phyloP scores from a whole-genome alignment of 1,140 invertebrate species.

The Zaprionus vittiger region DNA sequence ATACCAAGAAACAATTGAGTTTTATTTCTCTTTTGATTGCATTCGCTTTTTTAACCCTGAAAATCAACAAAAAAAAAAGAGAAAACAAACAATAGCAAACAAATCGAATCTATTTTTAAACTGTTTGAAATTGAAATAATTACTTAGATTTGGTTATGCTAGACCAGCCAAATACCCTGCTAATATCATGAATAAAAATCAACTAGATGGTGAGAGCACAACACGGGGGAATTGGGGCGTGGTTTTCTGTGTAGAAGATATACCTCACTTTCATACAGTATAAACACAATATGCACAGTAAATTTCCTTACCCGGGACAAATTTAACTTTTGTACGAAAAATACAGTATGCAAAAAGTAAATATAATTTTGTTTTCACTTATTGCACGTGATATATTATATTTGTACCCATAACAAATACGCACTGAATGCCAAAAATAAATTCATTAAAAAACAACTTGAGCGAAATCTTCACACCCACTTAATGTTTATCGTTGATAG shows the following conservation, averaged over 20 bases:
- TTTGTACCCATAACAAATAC: slow-evolving; percentile 6
- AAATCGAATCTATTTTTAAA: neutral
- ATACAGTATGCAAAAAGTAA: neutral
- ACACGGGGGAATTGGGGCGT: no score
- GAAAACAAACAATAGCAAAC: neutral
- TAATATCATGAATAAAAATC: no score
- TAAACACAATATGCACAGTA: no score
- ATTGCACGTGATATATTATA: neutral
- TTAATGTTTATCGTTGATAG: slow-evolving; percentile 7
- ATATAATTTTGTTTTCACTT: neutral
- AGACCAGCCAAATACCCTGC: neutral
- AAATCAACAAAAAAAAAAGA: neutral
- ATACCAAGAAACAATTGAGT: neutral
- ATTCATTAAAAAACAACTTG: slow-evolving; percentile 1
- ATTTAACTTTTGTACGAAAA: no score
- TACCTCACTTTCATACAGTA: no score
- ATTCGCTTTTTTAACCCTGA: neutral
- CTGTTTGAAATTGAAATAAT: neutral
- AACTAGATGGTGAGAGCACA: no score
- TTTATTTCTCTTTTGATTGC: neutral
- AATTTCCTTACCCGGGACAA: no score
- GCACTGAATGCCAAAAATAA: slow-evolving; percentile 2
- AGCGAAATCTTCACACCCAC: slow-evolving; percentile 1
- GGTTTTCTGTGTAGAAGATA: no score
- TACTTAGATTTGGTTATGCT: neutral